These are phyloP conservation scores for Busseola fusca DNA, from an alignment of 2,888 invertebrate species.

Conservation along the genomic window DNA sequence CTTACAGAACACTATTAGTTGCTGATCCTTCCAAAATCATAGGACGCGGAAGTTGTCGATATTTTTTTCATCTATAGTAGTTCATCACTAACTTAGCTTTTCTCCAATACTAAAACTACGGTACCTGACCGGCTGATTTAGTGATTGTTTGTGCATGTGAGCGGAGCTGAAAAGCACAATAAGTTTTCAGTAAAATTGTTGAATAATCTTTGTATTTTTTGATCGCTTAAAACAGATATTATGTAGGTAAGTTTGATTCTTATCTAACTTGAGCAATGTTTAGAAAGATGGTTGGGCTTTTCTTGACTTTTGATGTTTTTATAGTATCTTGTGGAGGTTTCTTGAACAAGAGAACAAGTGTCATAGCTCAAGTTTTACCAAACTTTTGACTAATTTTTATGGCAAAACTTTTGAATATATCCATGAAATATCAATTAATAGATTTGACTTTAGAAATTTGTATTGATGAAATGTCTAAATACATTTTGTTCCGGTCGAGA, in stretches of 20 bases:
- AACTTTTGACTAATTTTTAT: not conserved
- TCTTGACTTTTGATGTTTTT: not conserved
- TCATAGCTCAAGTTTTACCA: not conserved
- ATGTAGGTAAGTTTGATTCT: conserved; percentile 5
- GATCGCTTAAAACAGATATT: not conserved
- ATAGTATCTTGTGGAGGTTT: not conserved
- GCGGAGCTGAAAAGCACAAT: not conserved
- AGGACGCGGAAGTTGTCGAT: not conserved
- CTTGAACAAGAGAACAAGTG: not conserved
- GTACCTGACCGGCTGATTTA: not conserved
- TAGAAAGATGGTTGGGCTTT: not conserved
- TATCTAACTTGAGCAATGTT: not conserved
- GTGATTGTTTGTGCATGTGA: not conserved
- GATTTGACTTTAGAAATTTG: too few relatives aligned
- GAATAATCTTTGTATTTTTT: not conserved
- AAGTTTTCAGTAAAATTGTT: not conserved
- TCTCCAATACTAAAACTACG: not conserved
- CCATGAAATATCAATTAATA: too few relatives aligned
- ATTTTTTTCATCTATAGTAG: conserved; percentile 4
- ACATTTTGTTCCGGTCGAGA: too few relatives aligned
- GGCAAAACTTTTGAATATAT: not conserved
- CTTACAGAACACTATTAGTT: not conserved
- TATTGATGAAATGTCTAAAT: too few relatives aligned
- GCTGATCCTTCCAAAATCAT: not conserved
- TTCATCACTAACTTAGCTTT: conserved; percentile 14